Evolutionary conservation across 2,888 invertebrate genomes (phyloP).

Genomic region (Pseudococcus viburni): DNA sequence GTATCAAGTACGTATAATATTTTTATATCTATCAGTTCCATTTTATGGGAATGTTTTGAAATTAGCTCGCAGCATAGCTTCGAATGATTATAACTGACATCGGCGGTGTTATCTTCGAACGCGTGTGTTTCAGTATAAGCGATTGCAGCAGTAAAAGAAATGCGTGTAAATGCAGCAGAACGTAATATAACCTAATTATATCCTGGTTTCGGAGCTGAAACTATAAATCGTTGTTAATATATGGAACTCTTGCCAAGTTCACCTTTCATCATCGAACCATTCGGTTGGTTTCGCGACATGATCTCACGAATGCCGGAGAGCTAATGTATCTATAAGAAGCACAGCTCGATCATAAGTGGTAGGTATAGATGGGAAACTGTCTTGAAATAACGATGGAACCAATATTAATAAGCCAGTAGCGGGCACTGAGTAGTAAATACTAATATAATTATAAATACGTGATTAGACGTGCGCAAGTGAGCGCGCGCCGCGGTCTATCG

Average conservation of each 20-base stretch:
- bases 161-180: background rate
- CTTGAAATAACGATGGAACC: background rate
- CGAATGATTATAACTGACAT: background rate
- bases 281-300: constrained; percentile 6
- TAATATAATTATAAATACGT: constrained; percentile 63
- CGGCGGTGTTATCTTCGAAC: background rate
- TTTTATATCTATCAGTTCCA: constrained; percentile 18
- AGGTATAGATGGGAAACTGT: background rate
- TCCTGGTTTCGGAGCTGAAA: background rate
- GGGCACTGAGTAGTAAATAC: constrained; percentile 59
- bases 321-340: background rate
- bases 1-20: background rate
- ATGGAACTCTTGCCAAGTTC: background rate
- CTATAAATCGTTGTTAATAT: background rate
- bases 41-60: constrained; percentile 25
- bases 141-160: background rate
- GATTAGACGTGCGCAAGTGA: constrained; percentile 62
- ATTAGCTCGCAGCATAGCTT: background rate
- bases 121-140: background rate
- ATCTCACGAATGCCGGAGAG: constrained; percentile 8
- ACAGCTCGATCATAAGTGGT: background rate
- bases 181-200: constrained; percentile 22
- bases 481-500: constrained; percentile 58
- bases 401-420: constrained; percentile 58
- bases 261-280: constrained; percentile 17